Conservation (phyloP, 92 coral and sea anemone species). For the Montipora capitata region DNA sequence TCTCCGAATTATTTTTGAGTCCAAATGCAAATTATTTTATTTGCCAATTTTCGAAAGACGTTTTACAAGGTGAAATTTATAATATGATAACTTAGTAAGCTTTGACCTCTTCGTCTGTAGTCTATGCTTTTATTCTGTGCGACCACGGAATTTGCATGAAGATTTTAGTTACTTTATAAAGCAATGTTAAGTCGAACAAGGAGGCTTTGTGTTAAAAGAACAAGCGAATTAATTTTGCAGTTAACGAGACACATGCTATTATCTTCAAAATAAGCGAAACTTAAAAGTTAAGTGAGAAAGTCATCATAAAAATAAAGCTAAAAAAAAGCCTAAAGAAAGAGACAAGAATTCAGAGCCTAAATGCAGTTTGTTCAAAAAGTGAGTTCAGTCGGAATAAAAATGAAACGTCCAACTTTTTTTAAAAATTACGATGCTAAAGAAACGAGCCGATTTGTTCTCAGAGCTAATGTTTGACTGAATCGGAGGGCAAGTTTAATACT, state of each 20-base stretch:
- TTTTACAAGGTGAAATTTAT: too few relatives aligned
- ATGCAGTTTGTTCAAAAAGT: too few relatives aligned
- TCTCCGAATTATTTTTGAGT: too few relatives aligned
- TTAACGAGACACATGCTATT: too few relatives aligned
- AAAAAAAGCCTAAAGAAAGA: not conserved
- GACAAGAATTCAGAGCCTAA: too few relatives aligned
- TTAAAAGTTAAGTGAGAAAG: not conserved
- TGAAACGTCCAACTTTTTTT: too few relatives aligned
- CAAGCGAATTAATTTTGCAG: not conserved
- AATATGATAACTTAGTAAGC: not conserved
- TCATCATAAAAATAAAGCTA: not conserved
- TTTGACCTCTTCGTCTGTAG: constrained; percentile 17
- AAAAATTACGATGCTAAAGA: too few relatives aligned
- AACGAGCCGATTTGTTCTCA: not conserved
- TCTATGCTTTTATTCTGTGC: not conserved
- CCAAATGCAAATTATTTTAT: too few relatives aligned
- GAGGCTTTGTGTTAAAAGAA: not conserved
- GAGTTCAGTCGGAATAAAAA: not conserved
- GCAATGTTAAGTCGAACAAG: not conserved
- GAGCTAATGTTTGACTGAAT: too few relatives aligned
- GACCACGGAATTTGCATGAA: constrained; percentile 19
- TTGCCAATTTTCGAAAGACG: too few relatives aligned
- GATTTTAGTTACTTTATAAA: not conserved
- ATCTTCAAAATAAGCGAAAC: not conserved
- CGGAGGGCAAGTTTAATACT: too few relatives aligned